These are phyloP conservation scores for Scaptomyza reducta DNA, from an alignment of 2,888 invertebrate species.

Conservation along the genomic window DNA sequence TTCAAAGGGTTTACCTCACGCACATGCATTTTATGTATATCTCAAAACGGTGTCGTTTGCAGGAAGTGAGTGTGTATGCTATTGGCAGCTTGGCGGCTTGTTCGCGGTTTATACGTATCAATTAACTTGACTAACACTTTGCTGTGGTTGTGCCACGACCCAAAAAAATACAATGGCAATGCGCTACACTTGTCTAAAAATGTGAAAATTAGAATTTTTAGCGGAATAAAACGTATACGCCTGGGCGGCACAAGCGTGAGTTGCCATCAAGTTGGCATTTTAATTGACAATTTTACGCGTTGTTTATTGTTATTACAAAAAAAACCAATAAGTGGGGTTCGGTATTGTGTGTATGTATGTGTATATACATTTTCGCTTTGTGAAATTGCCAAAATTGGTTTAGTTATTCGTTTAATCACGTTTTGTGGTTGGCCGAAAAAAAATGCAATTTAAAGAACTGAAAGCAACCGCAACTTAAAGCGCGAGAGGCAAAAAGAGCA, in stretches of 20 bases:
- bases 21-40: conserved; percentile 22
- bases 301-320: conserved; percentile 29
- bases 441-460: conserved; percentile 22
- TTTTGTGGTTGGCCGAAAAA: conserved; percentile 46
- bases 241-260: background rate
- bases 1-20: conserved; percentile 64
- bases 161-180: conserved; percentile 8
- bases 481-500: background rate
- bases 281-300: conserved; percentile 55
- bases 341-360: background rate
- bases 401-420: conserved; percentile 62
- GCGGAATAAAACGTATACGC: conserved; percentile 29
- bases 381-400: conserved; percentile 47
- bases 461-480: conserved; percentile 15
- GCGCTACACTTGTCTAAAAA: conserved; percentile 29
- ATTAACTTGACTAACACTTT: conserved; percentile 71
- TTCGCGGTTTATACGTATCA: conserved; percentile 64
- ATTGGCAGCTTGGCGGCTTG: conserved; percentile 12
- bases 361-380: background rate
- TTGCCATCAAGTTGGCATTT: conserved; percentile 37
- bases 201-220: background rate
- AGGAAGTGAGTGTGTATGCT: background rate
- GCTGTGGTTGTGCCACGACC: conserved; percentile 53
- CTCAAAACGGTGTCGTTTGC: background rate
- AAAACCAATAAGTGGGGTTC: background rate